These are phyloP conservation scores for Pollachius pollachius DNA, from an alignment of 2,113 vertebrate species.

Conservation along the genomic window DNA sequence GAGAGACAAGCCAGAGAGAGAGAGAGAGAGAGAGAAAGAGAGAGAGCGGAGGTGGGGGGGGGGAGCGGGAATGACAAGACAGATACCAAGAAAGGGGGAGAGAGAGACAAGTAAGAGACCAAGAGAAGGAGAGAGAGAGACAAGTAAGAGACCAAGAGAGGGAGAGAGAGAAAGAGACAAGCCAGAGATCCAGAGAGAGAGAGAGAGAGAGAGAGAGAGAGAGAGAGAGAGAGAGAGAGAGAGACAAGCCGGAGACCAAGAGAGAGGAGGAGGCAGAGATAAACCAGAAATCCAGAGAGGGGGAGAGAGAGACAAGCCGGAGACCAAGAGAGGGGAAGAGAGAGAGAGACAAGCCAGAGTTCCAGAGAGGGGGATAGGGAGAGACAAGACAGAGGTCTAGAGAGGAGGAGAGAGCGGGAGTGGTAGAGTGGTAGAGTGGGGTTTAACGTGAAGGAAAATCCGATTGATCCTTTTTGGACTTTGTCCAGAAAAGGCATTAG, in stretches of 20 bases:
- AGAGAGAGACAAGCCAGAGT: no score
- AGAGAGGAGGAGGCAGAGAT: no score
- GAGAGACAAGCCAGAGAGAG: no score
- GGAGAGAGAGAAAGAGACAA: no score
- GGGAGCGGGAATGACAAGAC: no score
- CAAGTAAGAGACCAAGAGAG: conserved; percentile 7
- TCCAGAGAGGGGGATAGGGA: not conserved
- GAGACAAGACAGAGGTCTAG: not conserved
- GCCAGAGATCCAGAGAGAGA: no score
- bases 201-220: conserved; percentile 1
- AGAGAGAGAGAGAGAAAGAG: conserved; percentile 1
- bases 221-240: not conserved
- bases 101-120: no score
- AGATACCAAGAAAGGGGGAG: no score
- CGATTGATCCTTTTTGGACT: conserved; percentile 59
- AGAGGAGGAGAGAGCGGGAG: not conserved
- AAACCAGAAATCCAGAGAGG: no score
- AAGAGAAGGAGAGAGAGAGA: not conserved
- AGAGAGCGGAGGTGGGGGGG: no score
- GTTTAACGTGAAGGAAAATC: conserved; percentile 37
- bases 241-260: not conserved
- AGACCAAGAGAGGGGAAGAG: conserved; percentile 14
- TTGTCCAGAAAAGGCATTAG: conserved; percentile 70
- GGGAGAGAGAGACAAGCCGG: conserved; percentile 2
- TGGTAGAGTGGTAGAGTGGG: not conserved